phyloP scores from a whole-genome alignment of 2,797 vertebrate genomes.

The Gastrophryne carolinensis region DNA sequence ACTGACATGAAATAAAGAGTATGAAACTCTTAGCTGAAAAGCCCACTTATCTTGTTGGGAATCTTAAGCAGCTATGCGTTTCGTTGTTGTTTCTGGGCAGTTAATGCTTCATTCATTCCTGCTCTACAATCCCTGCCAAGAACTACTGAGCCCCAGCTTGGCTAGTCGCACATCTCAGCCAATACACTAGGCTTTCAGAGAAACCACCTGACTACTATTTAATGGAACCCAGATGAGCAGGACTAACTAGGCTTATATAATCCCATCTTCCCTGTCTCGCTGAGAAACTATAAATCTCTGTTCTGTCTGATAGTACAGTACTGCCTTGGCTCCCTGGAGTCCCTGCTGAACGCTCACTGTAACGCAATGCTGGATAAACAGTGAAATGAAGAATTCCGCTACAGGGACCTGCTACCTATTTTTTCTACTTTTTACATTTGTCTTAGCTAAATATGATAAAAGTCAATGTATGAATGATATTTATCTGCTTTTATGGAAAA shows the following conservation, averaged over 20 bases:
- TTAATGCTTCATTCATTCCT: neutral
- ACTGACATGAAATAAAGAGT: too few relatives aligned
- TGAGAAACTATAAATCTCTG: neutral
- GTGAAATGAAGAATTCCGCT: neutral
- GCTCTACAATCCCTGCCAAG: neutral
- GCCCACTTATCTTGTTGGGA: neutral
- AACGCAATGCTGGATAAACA: neutral
- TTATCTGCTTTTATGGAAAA: too few relatives aligned
- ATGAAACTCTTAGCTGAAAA: neutral
- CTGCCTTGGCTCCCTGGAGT: neutral
- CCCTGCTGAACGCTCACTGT: neutral
- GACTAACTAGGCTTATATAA: conserved; percentile 3
- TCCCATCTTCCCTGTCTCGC: neutral
- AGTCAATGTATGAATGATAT: too few relatives aligned
- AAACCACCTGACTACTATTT: conserved; percentile 18
- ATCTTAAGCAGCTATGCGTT: neutral
- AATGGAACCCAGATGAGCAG: conserved; percentile 26
- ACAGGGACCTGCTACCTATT: too few relatives aligned
- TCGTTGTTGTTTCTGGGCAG: conserved; percentile 6
- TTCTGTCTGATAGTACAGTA: neutral
- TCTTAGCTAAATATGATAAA: too few relatives aligned
- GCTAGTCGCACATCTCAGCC: neutral
- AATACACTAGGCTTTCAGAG: neutral
- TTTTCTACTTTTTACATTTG: too few relatives aligned
- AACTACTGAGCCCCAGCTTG: neutral